phyloP scores from a whole-genome alignment of 2,113 vertebrate species.

The Pelusios castaneus region DNA sequence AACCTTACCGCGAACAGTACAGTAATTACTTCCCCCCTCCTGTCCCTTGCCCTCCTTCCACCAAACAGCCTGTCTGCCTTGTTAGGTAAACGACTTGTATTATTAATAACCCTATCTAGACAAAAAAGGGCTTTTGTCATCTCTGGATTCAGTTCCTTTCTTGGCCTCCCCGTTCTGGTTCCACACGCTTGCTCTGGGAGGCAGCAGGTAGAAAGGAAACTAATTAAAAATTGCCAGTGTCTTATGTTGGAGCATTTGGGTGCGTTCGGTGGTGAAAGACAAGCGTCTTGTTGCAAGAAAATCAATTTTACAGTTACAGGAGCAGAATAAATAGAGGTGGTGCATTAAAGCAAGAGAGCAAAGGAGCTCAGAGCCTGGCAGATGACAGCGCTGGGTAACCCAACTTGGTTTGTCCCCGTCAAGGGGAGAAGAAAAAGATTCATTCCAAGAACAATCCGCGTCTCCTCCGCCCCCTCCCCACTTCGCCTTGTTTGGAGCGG shows the following conservation, averaged over 20 bases:
- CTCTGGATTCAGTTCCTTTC: constrained; percentile 37
- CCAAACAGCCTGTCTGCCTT: constrained; percentile 10
- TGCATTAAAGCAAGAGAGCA: constrained; percentile 74
- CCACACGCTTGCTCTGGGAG: constrained; percentile 59
- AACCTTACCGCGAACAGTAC: not conserved
- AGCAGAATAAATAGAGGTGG: constrained; percentile 85
- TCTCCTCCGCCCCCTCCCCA: not conserved
- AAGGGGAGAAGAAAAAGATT: not conserved
- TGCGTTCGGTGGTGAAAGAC: constrained; percentile 76
- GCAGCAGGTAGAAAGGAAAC: constrained; percentile 72
- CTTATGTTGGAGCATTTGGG: constrained; percentile 77
- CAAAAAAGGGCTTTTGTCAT: constrained; percentile 59
- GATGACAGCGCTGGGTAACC: constrained; percentile 12
- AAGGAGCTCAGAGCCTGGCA: constrained; percentile 22
- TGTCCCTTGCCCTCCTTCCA: not conserved
- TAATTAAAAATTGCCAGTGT: constrained; percentile 83
- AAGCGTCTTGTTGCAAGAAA: constrained; percentile 79
- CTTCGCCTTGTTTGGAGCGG: not conserved
- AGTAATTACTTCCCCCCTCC: not conserved
- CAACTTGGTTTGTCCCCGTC: not conserved
- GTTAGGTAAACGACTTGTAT: constrained; percentile 6
- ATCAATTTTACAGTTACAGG: constrained; percentile 87
- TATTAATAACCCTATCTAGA: constrained; percentile 63
- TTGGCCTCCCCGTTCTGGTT: constrained; percentile 53
- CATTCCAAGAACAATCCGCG: not conserved